phyloP scores from a whole-genome alignment of 2,113 vertebrate genomes.

The Petromus typicus region DNA sequence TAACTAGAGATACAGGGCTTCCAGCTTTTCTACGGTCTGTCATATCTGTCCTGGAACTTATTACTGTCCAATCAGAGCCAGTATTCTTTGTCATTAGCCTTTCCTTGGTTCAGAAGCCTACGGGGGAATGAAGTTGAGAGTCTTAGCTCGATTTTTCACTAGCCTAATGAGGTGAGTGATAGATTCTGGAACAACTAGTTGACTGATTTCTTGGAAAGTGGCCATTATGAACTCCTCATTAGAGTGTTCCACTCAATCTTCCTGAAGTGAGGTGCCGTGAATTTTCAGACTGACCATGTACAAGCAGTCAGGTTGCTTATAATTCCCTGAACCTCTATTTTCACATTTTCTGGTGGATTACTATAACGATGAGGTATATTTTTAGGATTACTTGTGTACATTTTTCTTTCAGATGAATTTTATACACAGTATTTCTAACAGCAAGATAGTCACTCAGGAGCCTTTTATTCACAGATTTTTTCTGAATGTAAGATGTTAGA shows the following conservation, averaged over 20 bases:
- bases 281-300: constrained; percentile 47
- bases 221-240: constrained; percentile 71
- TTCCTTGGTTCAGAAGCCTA: constrained; percentile 48
- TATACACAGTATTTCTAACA: not conserved
- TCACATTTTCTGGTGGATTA: not conserved
- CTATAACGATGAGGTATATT: not conserved
- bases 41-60: not conserved
- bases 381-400: not conserved
- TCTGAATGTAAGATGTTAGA: not conserved
- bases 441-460: not conserved
- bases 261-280: constrained; percentile 32
- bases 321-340: not conserved
- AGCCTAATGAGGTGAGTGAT: constrained; percentile 79
- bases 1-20: not conserved
- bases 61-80: not conserved
- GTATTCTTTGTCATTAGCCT: constrained; percentile 53
- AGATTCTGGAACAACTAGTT: constrained; percentile 61
- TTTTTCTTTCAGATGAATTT: not conserved
- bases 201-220: constrained; percentile 76
- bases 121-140: constrained; percentile 65
- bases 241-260: constrained; percentile 63
- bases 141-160: constrained; percentile 68
- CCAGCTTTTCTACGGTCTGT: not conserved
- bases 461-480: not conserved
- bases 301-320: constrained; percentile 15